phyloP scores from a whole-genome alignment of 2,113 vertebrate genomes.

The Poeciliopsis turrubarensis region DNA sequence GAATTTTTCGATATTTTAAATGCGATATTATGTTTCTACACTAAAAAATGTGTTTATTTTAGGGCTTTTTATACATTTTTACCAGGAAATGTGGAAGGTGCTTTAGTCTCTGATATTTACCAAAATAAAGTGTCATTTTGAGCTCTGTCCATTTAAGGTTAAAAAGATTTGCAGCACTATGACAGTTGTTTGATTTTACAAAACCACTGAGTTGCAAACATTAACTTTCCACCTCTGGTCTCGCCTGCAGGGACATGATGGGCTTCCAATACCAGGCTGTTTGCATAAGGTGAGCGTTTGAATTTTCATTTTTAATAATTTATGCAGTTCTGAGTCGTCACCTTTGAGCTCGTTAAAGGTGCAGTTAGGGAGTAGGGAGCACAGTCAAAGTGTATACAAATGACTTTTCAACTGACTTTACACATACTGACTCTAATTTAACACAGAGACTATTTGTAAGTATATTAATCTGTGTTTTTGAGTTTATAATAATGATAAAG shows the following conservation, averaged over 20 bases:
- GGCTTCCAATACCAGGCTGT: constrained; percentile 93
- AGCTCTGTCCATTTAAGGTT: too few species aligned
- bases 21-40: not conserved
- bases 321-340: not conserved
- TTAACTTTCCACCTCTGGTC: constrained; percentile 33
- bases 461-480: constrained; percentile 34
- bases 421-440: constrained; percentile 58
- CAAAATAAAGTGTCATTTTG: too few species aligned
- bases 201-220: not conserved
- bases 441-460: constrained; percentile 69
- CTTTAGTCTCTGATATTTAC: too few species aligned
- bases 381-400: not conserved
- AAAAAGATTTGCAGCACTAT: too few species aligned
- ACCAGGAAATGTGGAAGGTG: too few species aligned
- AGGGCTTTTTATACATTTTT: not conserved
- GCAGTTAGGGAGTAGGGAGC: not conserved
- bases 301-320: constrained; percentile 6
- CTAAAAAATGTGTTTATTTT: not conserved
- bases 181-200: not conserved
- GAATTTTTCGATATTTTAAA: not conserved
- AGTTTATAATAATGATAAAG: constrained; percentile 21
- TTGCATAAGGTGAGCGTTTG: constrained; percentile 90
- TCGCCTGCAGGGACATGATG: constrained; percentile 87
- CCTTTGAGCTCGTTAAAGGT: constrained; percentile 4
- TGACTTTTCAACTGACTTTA: constrained; percentile 21